phyloP scores from a whole-genome alignment of 2,113 vertebrate species.

The Bettongia penicillata region DNA sequence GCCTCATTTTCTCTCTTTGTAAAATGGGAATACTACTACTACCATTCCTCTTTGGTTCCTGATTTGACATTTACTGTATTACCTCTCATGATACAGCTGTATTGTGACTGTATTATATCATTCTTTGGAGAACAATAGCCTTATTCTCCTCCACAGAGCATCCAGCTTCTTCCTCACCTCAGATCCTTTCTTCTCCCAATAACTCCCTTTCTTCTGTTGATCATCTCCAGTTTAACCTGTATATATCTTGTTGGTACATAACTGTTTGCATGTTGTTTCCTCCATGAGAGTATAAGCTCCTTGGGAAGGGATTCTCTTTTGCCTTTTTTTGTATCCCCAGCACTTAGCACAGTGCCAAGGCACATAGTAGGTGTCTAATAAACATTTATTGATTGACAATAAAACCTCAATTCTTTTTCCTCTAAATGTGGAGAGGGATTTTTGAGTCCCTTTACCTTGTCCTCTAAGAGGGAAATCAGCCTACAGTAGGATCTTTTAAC shows the following conservation, averaged over 20 bases:
- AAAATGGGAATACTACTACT: neutral
- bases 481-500: neutral
- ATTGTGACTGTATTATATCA: neutral
- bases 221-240: neutral
- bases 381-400: neutral
- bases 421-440: neutral
- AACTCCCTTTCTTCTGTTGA: neutral
- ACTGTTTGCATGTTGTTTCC: neutral
- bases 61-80: neutral
- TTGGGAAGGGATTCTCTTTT: neutral
- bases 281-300: neutral
- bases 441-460: neutral
- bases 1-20: neutral
- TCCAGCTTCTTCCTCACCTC: neutral
- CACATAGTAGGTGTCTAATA: neutral
- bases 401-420: neutral
- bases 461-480: neutral
- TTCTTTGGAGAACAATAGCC: neutral
- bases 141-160: neutral
- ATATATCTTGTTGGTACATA: neutral
- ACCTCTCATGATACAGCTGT: neutral
- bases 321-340: neutral
- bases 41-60: neutral
- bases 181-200: neutral
- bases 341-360: neutral